Base-by-base conservation (phyloP, 2,113 vertebrate genomes). In the Columba livia region DNA sequence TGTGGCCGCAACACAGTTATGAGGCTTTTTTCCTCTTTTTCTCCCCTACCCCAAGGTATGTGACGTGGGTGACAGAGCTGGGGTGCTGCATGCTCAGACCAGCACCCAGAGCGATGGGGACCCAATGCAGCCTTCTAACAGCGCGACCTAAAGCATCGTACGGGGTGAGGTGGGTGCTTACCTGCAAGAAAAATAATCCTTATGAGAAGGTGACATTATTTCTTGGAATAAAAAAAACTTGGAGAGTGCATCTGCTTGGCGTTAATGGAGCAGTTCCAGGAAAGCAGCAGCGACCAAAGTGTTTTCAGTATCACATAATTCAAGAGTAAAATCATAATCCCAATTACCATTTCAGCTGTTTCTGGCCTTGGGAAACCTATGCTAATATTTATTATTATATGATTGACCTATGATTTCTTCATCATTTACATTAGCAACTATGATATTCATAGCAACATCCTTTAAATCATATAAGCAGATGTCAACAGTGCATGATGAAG, bases 301-400 rank as follows among this genome's bases (percentile, higher is more conserved):
- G 67, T 94, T 95, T 94, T 96, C 92, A 77, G 86, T 79, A 85
- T 89, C 95, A 72, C 81, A 94, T 96, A 94, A 96, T 89, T 97
- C 94, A 96, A 89, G 71, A 71, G 86, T 34, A 89, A 94, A 95
- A 94, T 88, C 66, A 53, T 89, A 56, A 88, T 80, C 94, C 81
- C 89, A 94, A 79, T 96, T 95, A 89, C 66, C 57, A 31, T 56
- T 94, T 85, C 92, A 89, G 56, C 62, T 56, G n/a, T 89, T 91
- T 85, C 88, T 96, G 94, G 89, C 96, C 95, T 95, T 92, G 87
- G 82, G 71, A 96, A 96, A 91, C 89, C 93, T 94, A 78, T 89
- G 90, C 31, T 96, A 95, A 85, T 96, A 96, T 97, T 97, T 96
- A 96, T 97, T 96, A 94, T 93, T 87, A 92, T 97, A 79, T 96